Conservation (phyloP, 2,888 invertebrate genomes). For the Sesia bembeciformis region DNA sequence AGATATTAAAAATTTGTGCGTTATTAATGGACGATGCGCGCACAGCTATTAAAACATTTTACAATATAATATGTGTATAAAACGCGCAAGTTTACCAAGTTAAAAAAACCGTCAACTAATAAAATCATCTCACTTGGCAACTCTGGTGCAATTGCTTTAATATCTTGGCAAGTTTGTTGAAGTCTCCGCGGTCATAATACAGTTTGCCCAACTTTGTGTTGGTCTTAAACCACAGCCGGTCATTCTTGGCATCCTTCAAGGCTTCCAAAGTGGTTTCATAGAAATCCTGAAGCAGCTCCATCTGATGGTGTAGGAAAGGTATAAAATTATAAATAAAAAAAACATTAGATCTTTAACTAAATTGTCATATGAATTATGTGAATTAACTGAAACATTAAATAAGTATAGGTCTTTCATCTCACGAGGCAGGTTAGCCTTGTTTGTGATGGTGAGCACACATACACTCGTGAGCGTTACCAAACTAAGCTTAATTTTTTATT, state of each 20-base stretch:
- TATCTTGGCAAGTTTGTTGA: slow-evolving; percentile 94
- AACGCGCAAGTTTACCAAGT: neutral
- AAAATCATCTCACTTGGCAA: slow-evolving; percentile 81
- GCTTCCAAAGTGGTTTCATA: slow-evolving; percentile 97
- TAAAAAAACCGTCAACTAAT: slow-evolving; percentile 1
- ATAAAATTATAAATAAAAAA: too few relatives aligned
- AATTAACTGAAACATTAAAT: too few relatives aligned
- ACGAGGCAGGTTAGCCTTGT: too few relatives aligned
- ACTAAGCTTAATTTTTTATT: too few relatives aligned
- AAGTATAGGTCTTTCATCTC: too few relatives aligned
- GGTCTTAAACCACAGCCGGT: slow-evolving; percentile 99
- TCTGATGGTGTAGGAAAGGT: slow-evolving; percentile 68
- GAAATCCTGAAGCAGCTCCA: slow-evolving; percentile 98
- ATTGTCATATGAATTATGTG: too few relatives aligned
- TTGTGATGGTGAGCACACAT: too few relatives aligned
- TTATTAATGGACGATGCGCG: slow-evolving; percentile 1
- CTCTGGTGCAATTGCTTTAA: slow-evolving; percentile 97
- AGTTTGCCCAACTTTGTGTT: slow-evolving; percentile 99
- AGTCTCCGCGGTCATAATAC: slow-evolving; percentile 97
- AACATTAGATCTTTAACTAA: too few relatives aligned
- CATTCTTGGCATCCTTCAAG: slow-evolving; percentile 98
- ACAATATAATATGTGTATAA: neutral
- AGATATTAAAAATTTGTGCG: neutral
- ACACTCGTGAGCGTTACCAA: too few relatives aligned
- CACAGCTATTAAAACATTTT: slow-evolving; percentile 1